Evolutionary conservation across 2,888 invertebrate genomes (phyloP).

Genomic region (Penaeus monodon): DNA sequence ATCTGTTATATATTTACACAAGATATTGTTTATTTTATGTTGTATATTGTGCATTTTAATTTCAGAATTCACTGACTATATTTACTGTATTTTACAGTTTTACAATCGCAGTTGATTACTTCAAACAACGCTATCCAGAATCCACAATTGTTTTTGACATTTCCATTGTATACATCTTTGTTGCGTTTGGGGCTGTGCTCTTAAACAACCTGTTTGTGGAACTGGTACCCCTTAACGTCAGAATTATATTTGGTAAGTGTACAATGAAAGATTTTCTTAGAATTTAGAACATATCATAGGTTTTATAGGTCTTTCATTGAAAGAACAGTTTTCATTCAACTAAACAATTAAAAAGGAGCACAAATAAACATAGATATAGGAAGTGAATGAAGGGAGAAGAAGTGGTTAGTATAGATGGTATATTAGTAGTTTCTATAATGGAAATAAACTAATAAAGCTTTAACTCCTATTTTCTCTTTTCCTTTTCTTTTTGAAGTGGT

Average conservation of each 20-base stretch:
- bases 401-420: too few species aligned
- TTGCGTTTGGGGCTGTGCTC: constrained; percentile 88
- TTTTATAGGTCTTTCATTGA: too few species aligned
- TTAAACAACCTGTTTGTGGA: constrained; percentile 88
- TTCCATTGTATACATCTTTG: constrained; percentile 91
- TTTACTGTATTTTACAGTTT: constrained; percentile 76
- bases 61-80: not conserved
- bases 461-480: too few species aligned
- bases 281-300: too few species aligned
- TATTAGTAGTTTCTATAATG: too few species aligned
- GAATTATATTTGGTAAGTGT: constrained; percentile 85
- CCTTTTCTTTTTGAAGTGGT: too few species aligned
- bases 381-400: too few species aligned
- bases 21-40: not conserved
- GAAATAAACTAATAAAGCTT: too few species aligned
- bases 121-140: constrained; percentile 85
- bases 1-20: not conserved
- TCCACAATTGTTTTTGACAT: constrained; percentile 91
- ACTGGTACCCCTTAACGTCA: constrained; percentile 82
- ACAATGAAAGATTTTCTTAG: not conserved
- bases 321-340: too few species aligned
- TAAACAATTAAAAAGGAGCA: too few species aligned
- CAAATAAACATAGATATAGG: too few species aligned
- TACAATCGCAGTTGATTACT: constrained; percentile 93
- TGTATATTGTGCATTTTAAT: not conserved